phyloP scores from a whole-genome alignment of 2,888 invertebrate genomes.

The Ennomos erosarius region DNA sequence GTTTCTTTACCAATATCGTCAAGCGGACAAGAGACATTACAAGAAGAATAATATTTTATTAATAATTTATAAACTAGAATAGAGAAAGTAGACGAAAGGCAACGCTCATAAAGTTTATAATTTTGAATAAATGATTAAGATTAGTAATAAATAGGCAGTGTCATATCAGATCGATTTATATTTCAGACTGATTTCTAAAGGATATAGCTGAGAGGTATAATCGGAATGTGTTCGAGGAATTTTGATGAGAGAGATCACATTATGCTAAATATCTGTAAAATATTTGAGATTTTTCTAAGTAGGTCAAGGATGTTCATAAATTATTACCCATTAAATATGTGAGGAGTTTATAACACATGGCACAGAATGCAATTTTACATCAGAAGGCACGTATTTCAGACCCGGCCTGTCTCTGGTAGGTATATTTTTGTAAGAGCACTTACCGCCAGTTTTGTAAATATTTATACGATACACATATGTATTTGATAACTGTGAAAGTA shows the following conservation, averaged over 20 bases:
- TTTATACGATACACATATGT: no score
- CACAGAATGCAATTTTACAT: constrained; percentile 23
- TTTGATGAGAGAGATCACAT: constrained; percentile 18
- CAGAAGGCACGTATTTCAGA: no score
- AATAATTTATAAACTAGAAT: constrained; percentile 20
- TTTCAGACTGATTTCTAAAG: constrained; percentile 47
- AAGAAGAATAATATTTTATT: constrained; percentile 6
- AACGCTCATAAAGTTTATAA: constrained; percentile 44
- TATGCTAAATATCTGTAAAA: neutral
- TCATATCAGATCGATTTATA: constrained; percentile 50
- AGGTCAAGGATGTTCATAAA: constrained; percentile 21
- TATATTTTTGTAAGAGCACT: no score
- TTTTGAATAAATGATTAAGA: constrained; percentile 71
- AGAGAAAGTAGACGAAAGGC: constrained; percentile 67
- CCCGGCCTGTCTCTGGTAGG: no score
- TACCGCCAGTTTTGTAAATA: no score
- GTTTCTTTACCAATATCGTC: neutral
- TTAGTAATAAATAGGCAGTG: neutral
- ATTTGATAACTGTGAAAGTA: no score
- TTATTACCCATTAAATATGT: neutral
- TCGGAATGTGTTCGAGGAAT: constrained; percentile 11
- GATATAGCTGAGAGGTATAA: constrained; percentile 14
- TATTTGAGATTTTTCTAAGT: neutral
- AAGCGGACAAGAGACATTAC: neutral
- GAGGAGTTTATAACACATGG: constrained; percentile 3